Evolutionary conservation across 2,797 vertebrate genomes (phyloP).

Genomic region (Bucorvus abyssinicus): DNA sequence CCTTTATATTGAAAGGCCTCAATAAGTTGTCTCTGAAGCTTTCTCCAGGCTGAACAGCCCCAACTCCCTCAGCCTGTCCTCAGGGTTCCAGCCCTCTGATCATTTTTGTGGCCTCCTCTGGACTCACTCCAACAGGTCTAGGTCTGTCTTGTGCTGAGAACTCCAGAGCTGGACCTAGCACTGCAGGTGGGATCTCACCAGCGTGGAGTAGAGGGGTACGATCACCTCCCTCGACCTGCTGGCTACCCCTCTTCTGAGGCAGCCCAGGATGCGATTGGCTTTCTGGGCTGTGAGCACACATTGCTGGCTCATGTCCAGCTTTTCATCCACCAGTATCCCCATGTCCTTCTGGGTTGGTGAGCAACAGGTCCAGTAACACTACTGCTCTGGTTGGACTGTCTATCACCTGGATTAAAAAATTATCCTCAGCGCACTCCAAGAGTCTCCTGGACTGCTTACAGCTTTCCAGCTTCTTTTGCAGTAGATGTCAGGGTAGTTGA

Average conservation of each 20-base stretch:
- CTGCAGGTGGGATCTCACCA: neutral
- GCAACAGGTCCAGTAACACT: neutral
- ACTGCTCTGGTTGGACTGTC: neutral
- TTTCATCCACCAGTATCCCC: neutral
- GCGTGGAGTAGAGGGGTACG: accelerated
- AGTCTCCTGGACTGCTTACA: neutral
- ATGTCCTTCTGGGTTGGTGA: neutral
- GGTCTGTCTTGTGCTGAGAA: neutral
- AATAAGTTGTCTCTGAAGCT: neutral
- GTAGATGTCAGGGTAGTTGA: neutral
- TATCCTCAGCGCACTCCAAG: neutral
- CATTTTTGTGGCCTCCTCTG: neutral
- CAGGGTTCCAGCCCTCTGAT: neutral
- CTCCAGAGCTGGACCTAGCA: accelerated
- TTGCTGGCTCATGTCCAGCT: neutral
- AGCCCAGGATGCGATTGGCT: neutral
- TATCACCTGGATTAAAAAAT: neutral
- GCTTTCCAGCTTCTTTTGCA: neutral
- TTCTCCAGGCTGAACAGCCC: neutral
- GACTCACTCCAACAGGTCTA: accelerated
- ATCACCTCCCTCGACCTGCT: neutral
- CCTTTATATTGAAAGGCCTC: neutral
- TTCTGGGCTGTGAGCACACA: neutral
- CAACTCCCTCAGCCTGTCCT: neutral
- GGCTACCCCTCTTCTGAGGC: accelerated